Evolutionary conservation across 2,113 vertebrate genomes (phyloP).

Genomic region (Globicephala melas): DNA sequence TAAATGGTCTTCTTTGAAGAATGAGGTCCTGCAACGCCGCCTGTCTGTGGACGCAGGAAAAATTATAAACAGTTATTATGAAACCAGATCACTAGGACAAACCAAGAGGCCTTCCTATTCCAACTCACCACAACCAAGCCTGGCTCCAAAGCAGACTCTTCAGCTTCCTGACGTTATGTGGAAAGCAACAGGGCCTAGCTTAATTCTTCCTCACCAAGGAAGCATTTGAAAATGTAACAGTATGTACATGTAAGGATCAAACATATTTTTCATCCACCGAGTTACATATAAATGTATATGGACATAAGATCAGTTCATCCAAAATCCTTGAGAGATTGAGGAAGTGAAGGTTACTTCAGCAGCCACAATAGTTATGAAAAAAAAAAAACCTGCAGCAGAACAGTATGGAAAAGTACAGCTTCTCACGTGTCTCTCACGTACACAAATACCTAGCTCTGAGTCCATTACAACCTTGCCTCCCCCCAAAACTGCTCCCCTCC

Average conservation of each 20-base stretch:
- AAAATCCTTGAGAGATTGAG: not conserved
- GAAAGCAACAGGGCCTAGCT: not conserved
- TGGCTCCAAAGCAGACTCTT: not conserved
- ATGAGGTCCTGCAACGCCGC: constrained; percentile 69
- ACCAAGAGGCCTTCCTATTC: constrained; percentile 63
- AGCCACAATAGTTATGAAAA: not conserved
- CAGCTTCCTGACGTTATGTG: not conserved
- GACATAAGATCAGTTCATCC: not conserved
- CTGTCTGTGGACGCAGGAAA: constrained; percentile 69
- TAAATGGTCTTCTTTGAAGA: constrained; percentile 35
- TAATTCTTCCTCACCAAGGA: not conserved
- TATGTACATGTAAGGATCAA: not conserved
- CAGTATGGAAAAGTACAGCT: constrained; percentile 73
- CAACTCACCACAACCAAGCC: constrained; percentile 42
- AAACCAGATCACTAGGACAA: constrained; percentile 78
- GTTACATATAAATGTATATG: not conserved
- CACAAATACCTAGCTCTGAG: constrained; percentile 9
- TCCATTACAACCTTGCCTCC: not conserved
- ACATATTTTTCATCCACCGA: not conserved
- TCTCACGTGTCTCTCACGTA: constrained; percentile 60
- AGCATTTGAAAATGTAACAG: not conserved
- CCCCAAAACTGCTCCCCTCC: not conserved
- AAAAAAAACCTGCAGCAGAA: not conserved
- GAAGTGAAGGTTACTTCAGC: constrained; percentile 18
- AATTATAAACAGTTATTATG: constrained; percentile 68